Percentiles rank a stretch among this genome's conserved stretches.
phyloP scores from a whole-genome alignment of 2,888 invertebrate genomes.

The Brachypalpus laphriformis region DNA sequence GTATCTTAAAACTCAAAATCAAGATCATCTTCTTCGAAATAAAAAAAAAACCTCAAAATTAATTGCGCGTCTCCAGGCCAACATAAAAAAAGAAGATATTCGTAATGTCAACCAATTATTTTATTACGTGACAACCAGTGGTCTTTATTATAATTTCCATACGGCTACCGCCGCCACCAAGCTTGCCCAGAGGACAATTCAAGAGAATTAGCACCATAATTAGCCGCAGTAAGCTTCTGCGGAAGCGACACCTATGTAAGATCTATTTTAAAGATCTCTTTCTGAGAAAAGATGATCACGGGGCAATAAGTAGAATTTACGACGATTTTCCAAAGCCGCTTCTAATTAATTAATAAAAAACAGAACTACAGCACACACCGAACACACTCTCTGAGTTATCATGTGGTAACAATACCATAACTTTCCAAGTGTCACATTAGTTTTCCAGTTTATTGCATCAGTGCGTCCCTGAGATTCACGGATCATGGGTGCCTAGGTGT shows the following conservation, averaged over 20 bases:
- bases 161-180: conserved; percentile 12
- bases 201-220: conserved; percentile 72
- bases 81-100: conserved; percentile 1
- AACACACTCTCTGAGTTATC: conserved; percentile 58
- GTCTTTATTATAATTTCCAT: conserved; percentile 52
- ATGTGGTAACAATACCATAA: conserved; percentile 74
- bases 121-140: conserved; percentile 65
- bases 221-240: conserved; percentile 64
- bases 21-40: conserved; percentile 25
- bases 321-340: conserved; percentile 68
- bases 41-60: conserved; percentile 35
- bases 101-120: conserved; percentile 58
- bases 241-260: conserved; percentile 46
- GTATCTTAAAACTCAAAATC: neutral
- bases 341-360: conserved; percentile 71
- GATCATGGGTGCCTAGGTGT: conserved; percentile 63
- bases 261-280: conserved; percentile 65
- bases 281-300: conserved; percentile 61
- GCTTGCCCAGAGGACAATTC: conserved; percentile 45
- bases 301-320: conserved; percentile 69
- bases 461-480: conserved; percentile 55
- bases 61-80: conserved; percentile 40
- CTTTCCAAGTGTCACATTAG: conserved; percentile 70
- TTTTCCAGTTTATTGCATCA: conserved; percentile 71
- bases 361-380: conserved; percentile 42